These are phyloP conservation scores for Drosophila lini DNA, from an alignment of 1,140 invertebrate species.

Conservation along the genomic window DNA sequence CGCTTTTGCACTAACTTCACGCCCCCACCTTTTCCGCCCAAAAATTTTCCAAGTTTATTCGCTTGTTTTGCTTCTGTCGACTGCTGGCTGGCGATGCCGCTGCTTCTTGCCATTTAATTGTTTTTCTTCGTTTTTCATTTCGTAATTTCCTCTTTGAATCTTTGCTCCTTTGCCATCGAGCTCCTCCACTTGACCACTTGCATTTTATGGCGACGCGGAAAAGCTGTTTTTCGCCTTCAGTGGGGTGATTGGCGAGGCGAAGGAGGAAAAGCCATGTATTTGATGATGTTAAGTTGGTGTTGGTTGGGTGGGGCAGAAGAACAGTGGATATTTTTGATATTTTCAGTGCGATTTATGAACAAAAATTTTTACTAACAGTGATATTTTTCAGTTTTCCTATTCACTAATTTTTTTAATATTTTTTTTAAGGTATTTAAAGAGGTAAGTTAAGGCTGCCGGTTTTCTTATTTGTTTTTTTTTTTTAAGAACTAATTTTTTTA, in stretches of 20 bases:
- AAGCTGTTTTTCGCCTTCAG: slow-evolving; percentile 68
- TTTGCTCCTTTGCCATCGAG: slow-evolving; percentile 12
- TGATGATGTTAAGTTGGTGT: slow-evolving; percentile 71
- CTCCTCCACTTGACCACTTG: slow-evolving; percentile 68
- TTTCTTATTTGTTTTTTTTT: not conserved
- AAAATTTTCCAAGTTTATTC: slow-evolving; percentile 66
- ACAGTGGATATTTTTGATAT: slow-evolving; percentile 34
- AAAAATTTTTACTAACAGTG: too few relatives aligned
- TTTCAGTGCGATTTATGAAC: too few relatives aligned
- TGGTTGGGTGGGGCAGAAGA: slow-evolving; percentile 8
- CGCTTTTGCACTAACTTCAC: not conserved
- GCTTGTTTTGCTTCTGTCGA: slow-evolving; percentile 70
- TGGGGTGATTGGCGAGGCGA: not conserved
- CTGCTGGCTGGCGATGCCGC: slow-evolving; percentile 39
- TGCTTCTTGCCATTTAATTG: slow-evolving; percentile 75
- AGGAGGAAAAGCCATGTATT: slow-evolving; percentile 64
- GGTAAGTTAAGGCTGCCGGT: too few relatives aligned
- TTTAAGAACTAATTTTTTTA: not conserved
- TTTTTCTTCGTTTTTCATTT: slow-evolving; percentile 80
- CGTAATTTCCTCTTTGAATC: slow-evolving; percentile 57
- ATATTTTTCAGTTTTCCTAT: too few relatives aligned
- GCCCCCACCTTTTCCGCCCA: not conserved
- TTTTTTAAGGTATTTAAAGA: too few relatives aligned
- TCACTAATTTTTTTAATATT: too few relatives aligned
- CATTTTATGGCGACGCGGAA: slow-evolving; percentile 81